Evolutionary conservation across 2,888 invertebrate genomes (phyloP).

Genomic region (Parochlus steinenii): DNA sequence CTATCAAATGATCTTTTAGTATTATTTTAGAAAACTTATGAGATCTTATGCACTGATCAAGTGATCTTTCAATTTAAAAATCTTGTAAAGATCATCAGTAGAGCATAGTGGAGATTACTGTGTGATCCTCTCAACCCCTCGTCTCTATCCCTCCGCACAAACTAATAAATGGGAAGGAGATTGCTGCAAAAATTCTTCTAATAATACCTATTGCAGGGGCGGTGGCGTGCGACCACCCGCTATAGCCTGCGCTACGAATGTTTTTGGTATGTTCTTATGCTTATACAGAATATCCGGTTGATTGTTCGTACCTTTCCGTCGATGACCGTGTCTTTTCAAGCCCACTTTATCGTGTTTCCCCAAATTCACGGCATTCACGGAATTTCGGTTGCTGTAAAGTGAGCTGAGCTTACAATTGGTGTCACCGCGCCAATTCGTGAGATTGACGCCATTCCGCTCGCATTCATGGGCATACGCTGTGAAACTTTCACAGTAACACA

Average conservation of each 20-base stretch:
- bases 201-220: conserved; percentile 24
- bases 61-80: too few species aligned
- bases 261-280: conserved; percentile 27
- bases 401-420: conserved; percentile 40
- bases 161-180: too few species aligned
- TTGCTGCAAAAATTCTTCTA: too few species aligned
- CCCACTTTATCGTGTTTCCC: conserved; percentile 12
- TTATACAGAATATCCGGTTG: conserved; percentile 15
- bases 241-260: conserved; percentile 23
- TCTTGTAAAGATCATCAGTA: too few species aligned
- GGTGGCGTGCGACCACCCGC: conserved; percentile 29
- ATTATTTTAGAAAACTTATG: too few species aligned
- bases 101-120: too few species aligned
- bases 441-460: conserved; percentile 52
- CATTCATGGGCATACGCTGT: conserved; percentile 82
- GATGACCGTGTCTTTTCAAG: conserved; percentile 6
- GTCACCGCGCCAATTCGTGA: conserved; percentile 52
- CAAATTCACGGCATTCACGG: conserved; percentile 15
- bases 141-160: too few species aligned
- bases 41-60: too few species aligned
- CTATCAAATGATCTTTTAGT: too few species aligned
- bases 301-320: conserved; percentile 7
- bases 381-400: conserved; percentile 13
- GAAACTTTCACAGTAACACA: conserved; percentile 80
- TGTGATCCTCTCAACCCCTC: too few species aligned